Base-by-base conservation (phyloP, 2,888 invertebrate species). In the Eilema sororculum region DNA sequence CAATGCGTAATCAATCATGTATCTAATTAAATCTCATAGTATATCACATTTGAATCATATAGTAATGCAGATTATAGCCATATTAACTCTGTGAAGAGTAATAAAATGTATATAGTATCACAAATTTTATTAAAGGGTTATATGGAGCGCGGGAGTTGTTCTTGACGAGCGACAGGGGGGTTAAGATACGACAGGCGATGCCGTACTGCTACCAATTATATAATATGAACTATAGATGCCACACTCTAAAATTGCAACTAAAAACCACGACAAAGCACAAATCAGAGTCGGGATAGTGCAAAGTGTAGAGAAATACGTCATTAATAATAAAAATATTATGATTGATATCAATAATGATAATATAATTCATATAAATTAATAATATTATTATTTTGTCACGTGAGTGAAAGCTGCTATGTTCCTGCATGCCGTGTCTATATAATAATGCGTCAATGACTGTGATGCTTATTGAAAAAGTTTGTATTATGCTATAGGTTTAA, bases 1-100 rank as follows among this genome's bases (percentile, higher is more conserved):
- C 52, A 46, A 64, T 22, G n/a, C 12, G 30, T n/a, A 30, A 65
- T 56, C 28, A 56, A 52, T n/a, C n/a, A n/a, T n/a, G 64, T 65
- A 30, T 30, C n/a, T 28, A 46, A 52, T 24, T 30, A 13, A 30
- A 65, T 52, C 28, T 30, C 61, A 16, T 33, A 12, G n/a, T 13
- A 20, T 28, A 28, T 64, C 64, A 64, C 64, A 41, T 20, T 8
- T 62, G 6, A 33, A 24, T 62, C 33, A 9, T 8, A 60, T 60
- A 37, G 16, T 16, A 24, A 16, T 62, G 24, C 33, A 62, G 22
- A 61, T 24, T 62, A 24, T 62, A 37, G 37, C 61, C 25, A 33
- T 41, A 10, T 41, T 9, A 41, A 41, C 16, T 62, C 37, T 37
- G 16, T 24, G 16, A 62, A 62, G 25, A 62, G 62, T 62, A 37